Conservation (phyloP, 2,888 invertebrate genomes). For the Iphiclides podalirius region DNA sequence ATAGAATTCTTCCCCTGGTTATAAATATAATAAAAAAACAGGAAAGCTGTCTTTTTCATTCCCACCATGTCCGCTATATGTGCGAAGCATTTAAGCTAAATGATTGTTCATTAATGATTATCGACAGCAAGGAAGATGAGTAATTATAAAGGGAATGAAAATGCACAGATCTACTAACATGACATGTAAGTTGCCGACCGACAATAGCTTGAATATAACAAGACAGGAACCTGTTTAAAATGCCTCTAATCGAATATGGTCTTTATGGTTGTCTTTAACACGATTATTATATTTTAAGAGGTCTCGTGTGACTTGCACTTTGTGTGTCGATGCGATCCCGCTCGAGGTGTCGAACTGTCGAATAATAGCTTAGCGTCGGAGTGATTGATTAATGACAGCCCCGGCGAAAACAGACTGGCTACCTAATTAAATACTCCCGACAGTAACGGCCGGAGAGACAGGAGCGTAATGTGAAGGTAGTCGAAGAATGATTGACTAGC, state of each 20-base stretch:
- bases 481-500: conserved; percentile 36
- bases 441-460: conserved; percentile 38
- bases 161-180: conserved; percentile 49
- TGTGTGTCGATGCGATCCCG: conserved; percentile 43
- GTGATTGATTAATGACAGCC: conserved; percentile 77
- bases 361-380: conserved; percentile 60
- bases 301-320: conserved; percentile 75
- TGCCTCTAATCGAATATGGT: conserved; percentile 73
- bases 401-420: conserved; percentile 68
- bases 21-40: too few relatives aligned
- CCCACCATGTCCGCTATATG: conserved; percentile 22
- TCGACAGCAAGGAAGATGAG: conserved; percentile 43
- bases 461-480: conserved; percentile 40
- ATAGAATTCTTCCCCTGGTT: too few relatives aligned
- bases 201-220: conserved; percentile 66
- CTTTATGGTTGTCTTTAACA: conserved; percentile 77
- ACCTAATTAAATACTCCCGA: conserved; percentile 69
- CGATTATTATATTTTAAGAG: conserved; percentile 79
- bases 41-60: conserved; percentile 29
- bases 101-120: conserved; percentile 35
- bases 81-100: conserved; percentile 18
- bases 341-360: conserved; percentile 71
- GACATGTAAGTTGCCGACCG: conserved; percentile 53
- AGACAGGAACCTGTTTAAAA: conserved; percentile 74
- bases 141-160: conserved; percentile 59